Evolutionary conservation across 2,797 vertebrate species (phyloP).

Genomic region (Antennarius maculatus): DNA sequence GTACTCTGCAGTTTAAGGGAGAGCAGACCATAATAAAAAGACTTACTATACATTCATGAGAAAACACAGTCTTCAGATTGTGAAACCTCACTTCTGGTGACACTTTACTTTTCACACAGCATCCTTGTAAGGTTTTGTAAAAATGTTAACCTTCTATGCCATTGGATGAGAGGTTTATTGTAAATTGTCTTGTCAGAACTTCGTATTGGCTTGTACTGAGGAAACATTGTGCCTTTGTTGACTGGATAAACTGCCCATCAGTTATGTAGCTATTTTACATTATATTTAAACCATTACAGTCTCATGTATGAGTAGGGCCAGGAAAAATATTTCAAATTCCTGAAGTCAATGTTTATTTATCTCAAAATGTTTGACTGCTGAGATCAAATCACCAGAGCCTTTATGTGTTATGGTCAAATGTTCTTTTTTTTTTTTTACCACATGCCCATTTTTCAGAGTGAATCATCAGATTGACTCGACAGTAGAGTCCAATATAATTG

Average conservation of each 20-base stretch:
- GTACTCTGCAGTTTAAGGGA: constrained; percentile 2
- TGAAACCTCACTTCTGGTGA: too few relatives aligned
- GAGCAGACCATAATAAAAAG: background rate
- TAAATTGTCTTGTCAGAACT: constrained; percentile 54
- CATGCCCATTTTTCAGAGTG: too few relatives aligned
- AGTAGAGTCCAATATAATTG: too few relatives aligned
- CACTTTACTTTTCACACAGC: too few relatives aligned
- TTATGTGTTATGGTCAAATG: too few relatives aligned
- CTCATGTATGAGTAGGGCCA: constrained; percentile 11
- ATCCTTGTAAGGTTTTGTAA: too few relatives aligned
- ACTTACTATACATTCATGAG: background rate
- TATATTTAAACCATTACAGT: constrained; percentile 16
- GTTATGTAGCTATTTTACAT: constrained; percentile 12
- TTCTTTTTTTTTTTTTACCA: too few relatives aligned
- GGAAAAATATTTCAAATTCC: constrained; percentile 9
- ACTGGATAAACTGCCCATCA: constrained; percentile 36
- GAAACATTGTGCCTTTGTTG: constrained; percentile 51
- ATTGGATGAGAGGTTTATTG: constrained; percentile 36
- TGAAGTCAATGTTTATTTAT: too few relatives aligned
- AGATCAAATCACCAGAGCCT: too few relatives aligned
- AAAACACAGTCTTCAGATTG: background rate
- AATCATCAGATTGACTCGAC: too few relatives aligned
- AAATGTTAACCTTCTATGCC: background rate
- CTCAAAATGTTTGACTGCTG: too few relatives aligned
- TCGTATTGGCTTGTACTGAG: constrained; percentile 53